Evolutionary conservation across 2,797 vertebrate genomes (phyloP), one percentile per base, ranked within the genome.

Genomic region (Sphenopsis melanotis): DNA sequence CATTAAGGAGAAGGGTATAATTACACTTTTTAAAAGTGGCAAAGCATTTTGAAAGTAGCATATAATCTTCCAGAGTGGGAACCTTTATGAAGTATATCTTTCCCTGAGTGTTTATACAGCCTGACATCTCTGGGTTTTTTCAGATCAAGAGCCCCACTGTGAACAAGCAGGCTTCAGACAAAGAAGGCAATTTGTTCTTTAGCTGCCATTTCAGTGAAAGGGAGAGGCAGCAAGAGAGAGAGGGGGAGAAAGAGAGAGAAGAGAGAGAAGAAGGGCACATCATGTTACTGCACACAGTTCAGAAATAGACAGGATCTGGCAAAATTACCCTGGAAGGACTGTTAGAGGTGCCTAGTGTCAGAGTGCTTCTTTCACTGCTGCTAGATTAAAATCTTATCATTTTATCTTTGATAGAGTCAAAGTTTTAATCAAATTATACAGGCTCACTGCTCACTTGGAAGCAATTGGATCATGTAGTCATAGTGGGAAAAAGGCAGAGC

Each of bases 21-120:
- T 98, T 97, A 97, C 85, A 97, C 78, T 98, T 98, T 98, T 98
- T 97, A 97, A 97, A 97, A 97, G 95, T 96, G 93, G 95, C 87
- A 97, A 97, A 97, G 97, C 96, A 97, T 95, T 98, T 96, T 96
- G 78, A 96, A 97, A 97, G 87, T 96, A 97, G 78, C 24, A 2
- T 97, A 90, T 98, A 98, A 98, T 98, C 98, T 98, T 95, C 91
- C 86, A 96, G 89, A 97, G 91, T 49, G 49, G 93, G 71, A 97
- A 97, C 83, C 83, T 97, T 96, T 95, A 94, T 97, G 94, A 97
- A 98, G 94, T 59, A 23, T 96, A 96, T 96, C 95, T 96, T 97
- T 96, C 63, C 82, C 49, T 89, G 66, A 96, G 78, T 98, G 96
- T 98, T 98, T 98, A 96, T 96, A 97, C 93, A 97, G 97, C 60